phyloP scores from a whole-genome alignment of 2,888 invertebrate species.

The Eubasilissa splendida region DNA sequence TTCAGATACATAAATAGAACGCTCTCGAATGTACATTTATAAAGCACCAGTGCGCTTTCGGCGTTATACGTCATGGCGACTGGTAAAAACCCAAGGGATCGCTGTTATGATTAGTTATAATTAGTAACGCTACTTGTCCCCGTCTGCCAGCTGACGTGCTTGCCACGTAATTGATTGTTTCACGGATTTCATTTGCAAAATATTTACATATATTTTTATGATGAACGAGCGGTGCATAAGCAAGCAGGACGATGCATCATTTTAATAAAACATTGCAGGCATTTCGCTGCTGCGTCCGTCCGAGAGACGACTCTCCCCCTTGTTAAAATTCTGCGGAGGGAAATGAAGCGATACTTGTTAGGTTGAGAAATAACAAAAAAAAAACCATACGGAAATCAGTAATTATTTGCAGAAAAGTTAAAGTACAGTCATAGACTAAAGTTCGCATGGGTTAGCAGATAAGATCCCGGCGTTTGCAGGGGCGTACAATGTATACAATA shows the following conservation, averaged over 20 bases:
- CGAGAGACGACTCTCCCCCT: neutral
- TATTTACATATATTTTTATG: slow-evolving; percentile 23
- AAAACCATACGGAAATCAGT: too few relatives aligned
- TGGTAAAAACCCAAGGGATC: neutral
- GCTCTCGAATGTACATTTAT: too few relatives aligned
- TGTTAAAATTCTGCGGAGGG: neutral
- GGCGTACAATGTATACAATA: too few relatives aligned
- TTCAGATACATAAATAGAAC: too few relatives aligned
- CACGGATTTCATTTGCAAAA: slow-evolving; percentile 24
- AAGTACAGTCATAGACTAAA: too few relatives aligned
- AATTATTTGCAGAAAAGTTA: too few relatives aligned
- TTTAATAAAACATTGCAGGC: slow-evolving; percentile 3
- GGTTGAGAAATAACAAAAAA: too few relatives aligned
- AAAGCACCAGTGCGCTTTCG: too few relatives aligned
- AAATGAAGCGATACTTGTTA: too few relatives aligned
- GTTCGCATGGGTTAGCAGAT: too few relatives aligned
- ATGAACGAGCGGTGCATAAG: neutral
- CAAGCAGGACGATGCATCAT: slow-evolving; percentile 7
- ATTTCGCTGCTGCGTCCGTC: neutral
- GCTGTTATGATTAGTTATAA: slow-evolving; percentile 7
- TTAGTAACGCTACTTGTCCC: slow-evolving; percentile 7
- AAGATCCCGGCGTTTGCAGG: too few relatives aligned
- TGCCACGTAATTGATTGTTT: slow-evolving; percentile 12
- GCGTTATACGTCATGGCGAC: neutral
- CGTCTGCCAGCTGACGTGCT: neutral